Evolutionary conservation across 64 coral and sea anemone genomes (phyloP), one percentile per base, ranked within the genome.

Genomic region (Hydrozoanthus tunicans): DNA sequence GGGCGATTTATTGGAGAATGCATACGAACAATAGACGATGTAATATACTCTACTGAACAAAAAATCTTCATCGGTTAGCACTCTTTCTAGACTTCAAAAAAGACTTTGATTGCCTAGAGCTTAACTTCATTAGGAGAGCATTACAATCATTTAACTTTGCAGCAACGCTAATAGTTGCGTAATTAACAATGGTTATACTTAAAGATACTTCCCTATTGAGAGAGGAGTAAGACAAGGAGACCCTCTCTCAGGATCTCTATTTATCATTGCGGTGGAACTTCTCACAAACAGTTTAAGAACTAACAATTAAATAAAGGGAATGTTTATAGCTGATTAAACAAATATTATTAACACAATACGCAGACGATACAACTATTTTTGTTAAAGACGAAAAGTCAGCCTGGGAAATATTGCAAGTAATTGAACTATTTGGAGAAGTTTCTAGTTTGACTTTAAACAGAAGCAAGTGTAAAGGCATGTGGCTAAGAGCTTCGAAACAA

Each of bases 291-390:
- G 4, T 17, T 15, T 79, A 54, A 58, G 77, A 79, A 5, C 54
- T 57, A 59, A 56, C 14, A 79, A 79, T 58, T 4, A 79, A 3
- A 59, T 79, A 52, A 23, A 54, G 53, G 77, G 77, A 6, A 79
- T 79, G 26, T 14, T 52, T 6, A 3, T 23, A 53, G 24, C 51
- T 59, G 56, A 79, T 20, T 17, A 79, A 79, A 56, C 5, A 17
- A 79, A 79, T 58, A 57, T 79, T 57, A 56, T 58, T 79, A 51
- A 79, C 13, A 10, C 77, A 24, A 79, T 79, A 79, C 17, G 55
- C 77, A 79, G 77, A 79, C 55, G 55, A 79, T 56, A 79, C 54
- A 15, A 79, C 77, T 57, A 79, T 79, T 55, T 79, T 79, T 20
- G 17, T 59, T 6, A 51, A 13, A 5, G 55, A 79, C 15, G 15